A percentile compares a stretch with the other conserved stretches of the same genome.
Evolutionary conservation across 2,888 invertebrate species (phyloP).

Genomic region (Atrina japonica): DNA sequence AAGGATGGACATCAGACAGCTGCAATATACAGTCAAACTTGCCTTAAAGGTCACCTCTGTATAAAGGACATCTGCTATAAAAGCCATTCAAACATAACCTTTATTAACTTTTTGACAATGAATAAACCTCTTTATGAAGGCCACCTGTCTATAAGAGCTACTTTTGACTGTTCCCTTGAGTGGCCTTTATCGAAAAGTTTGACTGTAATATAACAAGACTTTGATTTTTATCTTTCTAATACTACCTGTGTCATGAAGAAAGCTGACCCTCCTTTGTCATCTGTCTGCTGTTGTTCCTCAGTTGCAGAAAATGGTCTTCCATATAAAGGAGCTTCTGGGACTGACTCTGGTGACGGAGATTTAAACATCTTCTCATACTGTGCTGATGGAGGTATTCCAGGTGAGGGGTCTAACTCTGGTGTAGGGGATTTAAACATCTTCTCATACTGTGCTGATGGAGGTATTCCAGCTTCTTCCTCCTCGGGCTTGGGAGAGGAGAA

Average conservation of each 20-base stretch:
- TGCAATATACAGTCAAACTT: too few relatives aligned
- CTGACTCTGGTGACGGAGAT: background rate
- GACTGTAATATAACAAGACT: too few relatives aligned
- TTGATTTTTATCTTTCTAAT: too few relatives aligned
- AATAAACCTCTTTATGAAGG: too few relatives aligned
- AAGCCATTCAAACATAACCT: too few relatives aligned
- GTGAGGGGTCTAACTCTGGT: conserved; percentile 7
- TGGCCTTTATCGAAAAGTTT: too few relatives aligned
- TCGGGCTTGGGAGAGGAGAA: conserved; percentile 1
- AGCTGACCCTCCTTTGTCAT: conserved; percentile 54
- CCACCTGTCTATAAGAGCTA: too few relatives aligned
- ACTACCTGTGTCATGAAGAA: conserved; percentile 79
- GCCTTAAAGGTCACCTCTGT: too few relatives aligned
- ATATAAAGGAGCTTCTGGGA: conserved; percentile 7
- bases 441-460: conserved; percentile 9
- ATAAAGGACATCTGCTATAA: too few relatives aligned
- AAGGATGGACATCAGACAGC: too few relatives aligned
- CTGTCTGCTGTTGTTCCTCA: conserved; percentile 35
- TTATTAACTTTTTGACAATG: too few relatives aligned
- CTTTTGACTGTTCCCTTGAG: too few relatives aligned
- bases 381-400: conserved; percentile 3
- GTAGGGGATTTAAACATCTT: conserved; percentile 9
- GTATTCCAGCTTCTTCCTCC: background rate
- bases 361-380: conserved; percentile 21
- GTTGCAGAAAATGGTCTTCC: conserved; percentile 5